Base-by-base conservation (phyloP, 2,113 vertebrate species). In the Himantopus leucocephalus region DNA sequence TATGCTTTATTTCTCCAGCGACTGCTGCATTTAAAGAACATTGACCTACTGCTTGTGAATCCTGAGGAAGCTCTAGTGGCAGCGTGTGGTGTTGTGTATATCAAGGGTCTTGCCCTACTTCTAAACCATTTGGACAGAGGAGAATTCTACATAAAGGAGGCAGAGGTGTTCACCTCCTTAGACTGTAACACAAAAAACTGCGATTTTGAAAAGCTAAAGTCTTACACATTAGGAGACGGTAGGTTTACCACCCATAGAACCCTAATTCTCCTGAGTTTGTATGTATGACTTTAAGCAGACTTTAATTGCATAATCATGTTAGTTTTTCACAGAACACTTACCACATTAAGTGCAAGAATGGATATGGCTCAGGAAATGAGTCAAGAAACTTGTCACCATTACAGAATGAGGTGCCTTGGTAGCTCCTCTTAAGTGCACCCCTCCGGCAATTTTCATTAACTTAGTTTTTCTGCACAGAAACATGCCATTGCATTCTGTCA, bases 261-360 rank as follows among this genome's bases (percentile, higher is more conserved):
- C 35, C 27, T 78, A 43, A 68, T 64, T 91, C 53, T 90, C 81
- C 70, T 50, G 67, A 60, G 53, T 73, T 91, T 72, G 37, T 35
- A 63, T 1, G 12, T 32, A 85, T 91, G 87, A 90, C 76, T 95
- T 96, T 79, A 93, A 79, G 87, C n/a, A 90, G 73, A 35, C 35
- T 60, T 67, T 93, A 94, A 97, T 93, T 95, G 93, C 85, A 96
- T 85, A 94, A 92, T 47, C 78, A 8, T 92, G 92, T 92, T 83
- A 80, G 81, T 66, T 90, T 95, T 92, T 63, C 82, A 92, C 82
- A 95, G 75, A 92, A 90, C 82, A 73, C 85, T 92, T 85, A 78
- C 20, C 72, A 83, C 75, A 80, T 93, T 90, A 90, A 88, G 95
- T 92, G 90, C 82, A 85, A 94, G 88, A 93, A 85, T 41, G 63